phyloP scores from a whole-genome alignment of 2,797 vertebrate genomes.

The Sphaeramia orbicularis region DNA sequence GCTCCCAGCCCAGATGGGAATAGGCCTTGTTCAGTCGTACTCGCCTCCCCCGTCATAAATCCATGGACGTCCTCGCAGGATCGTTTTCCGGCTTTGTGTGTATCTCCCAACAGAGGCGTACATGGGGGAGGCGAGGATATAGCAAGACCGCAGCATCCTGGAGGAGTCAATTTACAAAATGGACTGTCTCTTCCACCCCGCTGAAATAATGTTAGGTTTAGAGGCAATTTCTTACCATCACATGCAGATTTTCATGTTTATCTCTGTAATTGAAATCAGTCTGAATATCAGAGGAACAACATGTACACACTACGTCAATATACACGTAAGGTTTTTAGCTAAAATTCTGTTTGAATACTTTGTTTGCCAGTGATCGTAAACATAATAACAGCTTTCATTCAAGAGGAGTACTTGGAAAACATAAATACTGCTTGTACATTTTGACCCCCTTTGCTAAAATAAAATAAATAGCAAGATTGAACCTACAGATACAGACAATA shows the following conservation, averaged over 20 bases:
- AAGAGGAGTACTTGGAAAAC: constrained; percentile 36
- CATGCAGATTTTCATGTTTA: constrained; percentile 44
- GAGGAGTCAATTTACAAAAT: constrained; percentile 78
- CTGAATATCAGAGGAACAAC: constrained; percentile 39
- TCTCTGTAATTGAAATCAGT: constrained; percentile 9
- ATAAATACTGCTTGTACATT: constrained; percentile 34
- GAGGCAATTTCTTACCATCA: constrained; percentile 39
- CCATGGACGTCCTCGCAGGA: constrained; percentile 63
- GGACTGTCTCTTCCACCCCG: constrained; percentile 59
- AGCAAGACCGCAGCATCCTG: constrained; percentile 62
- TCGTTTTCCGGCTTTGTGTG: constrained; percentile 68
- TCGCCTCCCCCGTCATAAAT: constrained; percentile 79
- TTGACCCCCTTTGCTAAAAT: constrained; percentile 15
- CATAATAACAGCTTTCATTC: constrained; percentile 24
- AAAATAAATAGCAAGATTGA: constrained; percentile 34
- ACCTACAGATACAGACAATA: constrained; percentile 28
- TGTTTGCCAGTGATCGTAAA: constrained; percentile 22
- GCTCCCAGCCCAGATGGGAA: constrained; percentile 76
- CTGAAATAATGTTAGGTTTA: constrained; percentile 67
- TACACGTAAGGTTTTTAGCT: background rate
- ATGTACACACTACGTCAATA: background rate
- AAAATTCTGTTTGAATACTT: constrained; percentile 3
- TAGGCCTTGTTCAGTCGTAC: constrained; percentile 67
- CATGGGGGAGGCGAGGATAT: constrained; percentile 56
- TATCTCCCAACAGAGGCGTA: constrained; percentile 60